Conservation (phyloP, 2,113 vertebrate species). For the Tyrannus savana region DNA sequence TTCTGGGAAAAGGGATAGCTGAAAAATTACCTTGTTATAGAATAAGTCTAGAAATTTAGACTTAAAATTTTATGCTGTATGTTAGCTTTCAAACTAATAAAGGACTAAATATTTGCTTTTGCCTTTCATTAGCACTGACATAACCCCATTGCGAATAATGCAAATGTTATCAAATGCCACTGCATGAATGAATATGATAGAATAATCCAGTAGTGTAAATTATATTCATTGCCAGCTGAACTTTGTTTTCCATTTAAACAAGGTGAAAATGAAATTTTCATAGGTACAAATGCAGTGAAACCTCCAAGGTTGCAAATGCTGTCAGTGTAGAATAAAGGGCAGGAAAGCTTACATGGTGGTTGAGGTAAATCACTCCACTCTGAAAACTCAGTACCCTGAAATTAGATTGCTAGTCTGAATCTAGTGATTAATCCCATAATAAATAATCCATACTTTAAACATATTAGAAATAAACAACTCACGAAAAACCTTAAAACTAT, state of each 20-base stretch:
- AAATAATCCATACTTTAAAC: background rate
- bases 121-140: background rate
- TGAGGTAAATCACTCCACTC: background rate
- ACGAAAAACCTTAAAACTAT: background rate
- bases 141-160: background rate
- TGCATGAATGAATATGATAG: background rate
- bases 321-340: background rate
- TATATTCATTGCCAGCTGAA: background rate
- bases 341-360: background rate
- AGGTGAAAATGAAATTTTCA: background rate
- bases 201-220: background rate
- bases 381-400: background rate
- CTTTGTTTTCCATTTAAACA: slow-evolving; percentile 30
- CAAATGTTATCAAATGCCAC: background rate
- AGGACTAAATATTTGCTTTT: background rate
- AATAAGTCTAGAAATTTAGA: background rate
- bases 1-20: background rate
- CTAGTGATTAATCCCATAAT: background rate
- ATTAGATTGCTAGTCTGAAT: background rate
- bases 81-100: background rate
- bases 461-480: background rate
- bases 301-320: background rate
- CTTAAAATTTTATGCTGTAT: background rate
- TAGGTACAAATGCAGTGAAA: background rate
- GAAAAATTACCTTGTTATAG: background rate